A percentile compares a stretch with the other conserved stretches of the same genome.
Conservation (phyloP, 2,113 vertebrate species). For the Plecotus auritus region DNA sequence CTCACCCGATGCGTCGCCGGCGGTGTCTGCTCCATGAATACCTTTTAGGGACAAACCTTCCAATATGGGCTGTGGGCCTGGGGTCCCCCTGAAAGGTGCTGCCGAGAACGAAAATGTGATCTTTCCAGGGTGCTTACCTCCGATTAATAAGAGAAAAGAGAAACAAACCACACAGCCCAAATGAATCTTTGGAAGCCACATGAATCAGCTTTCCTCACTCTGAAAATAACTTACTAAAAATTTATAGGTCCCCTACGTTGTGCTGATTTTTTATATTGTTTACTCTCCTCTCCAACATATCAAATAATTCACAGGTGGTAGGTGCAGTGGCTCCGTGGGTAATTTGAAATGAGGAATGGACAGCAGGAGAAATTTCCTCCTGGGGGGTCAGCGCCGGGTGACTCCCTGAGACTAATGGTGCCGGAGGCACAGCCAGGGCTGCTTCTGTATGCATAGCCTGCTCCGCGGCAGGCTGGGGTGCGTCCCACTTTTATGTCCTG, state of each 20-base stretch:
- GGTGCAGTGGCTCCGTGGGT: constrained; percentile 52
- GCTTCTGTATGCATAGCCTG: constrained; percentile 59
- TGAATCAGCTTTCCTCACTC: constrained; percentile 65
- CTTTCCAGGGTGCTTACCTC: constrained; percentile 62
- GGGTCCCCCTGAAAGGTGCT: constrained; percentile 59
- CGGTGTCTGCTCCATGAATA: neutral
- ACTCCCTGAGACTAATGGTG: constrained; percentile 42
- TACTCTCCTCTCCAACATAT: constrained; percentile 67
- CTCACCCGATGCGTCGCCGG: neutral
- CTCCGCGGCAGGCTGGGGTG: constrained; percentile 46
- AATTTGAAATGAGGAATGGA: constrained; percentile 69
- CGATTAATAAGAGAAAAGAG: constrained; percentile 61
- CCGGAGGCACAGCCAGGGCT: constrained; percentile 55
- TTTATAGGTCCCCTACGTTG: constrained; percentile 74
- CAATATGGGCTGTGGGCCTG: constrained; percentile 21
- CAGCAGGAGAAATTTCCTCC: constrained; percentile 47
- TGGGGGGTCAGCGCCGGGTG: constrained; percentile 46
- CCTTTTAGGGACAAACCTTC: constrained; percentile 39
- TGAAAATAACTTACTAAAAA: constrained; percentile 72
- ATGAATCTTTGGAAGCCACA: constrained; percentile 65
- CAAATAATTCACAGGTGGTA: constrained; percentile 67
- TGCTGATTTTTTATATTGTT: constrained; percentile 75
- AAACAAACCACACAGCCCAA: constrained; percentile 44
- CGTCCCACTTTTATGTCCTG: constrained; percentile 64
- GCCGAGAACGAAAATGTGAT: constrained; percentile 47